Evolutionary conservation across 2,888 invertebrate genomes (phyloP), one percentile per base, ranked within the genome.

Genomic region (Microchrysa polita): DNA sequence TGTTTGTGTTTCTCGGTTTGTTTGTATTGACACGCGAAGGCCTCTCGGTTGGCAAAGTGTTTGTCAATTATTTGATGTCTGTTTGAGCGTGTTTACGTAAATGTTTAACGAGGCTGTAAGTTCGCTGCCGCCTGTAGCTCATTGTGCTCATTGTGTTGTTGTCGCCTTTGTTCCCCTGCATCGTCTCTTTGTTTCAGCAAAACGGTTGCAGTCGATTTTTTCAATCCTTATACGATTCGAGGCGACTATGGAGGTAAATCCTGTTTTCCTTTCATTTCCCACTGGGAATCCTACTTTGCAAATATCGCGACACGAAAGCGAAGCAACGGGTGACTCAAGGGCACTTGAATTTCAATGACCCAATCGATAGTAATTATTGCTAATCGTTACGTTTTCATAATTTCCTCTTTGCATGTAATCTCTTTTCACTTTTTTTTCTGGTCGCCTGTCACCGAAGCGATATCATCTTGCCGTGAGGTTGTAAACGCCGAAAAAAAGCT

Each of bases 51-150:
- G 69, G 57, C 18, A 55, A 55, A 69, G 69, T 69, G 57, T 69
- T 69, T 69, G 69, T 69, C 69, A 69, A 69, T 69, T 69, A 69
- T 69, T 69, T 69, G 40, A 69, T 69, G 69, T 55, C 57, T 69
- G 69, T 69, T 69, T 69, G 69, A 20, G 69, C 69, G 57, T 69
- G 69, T 69, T 69, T 69, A 69, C 69, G 69, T 69, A 69, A 69
- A 69, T 69, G 69, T 69, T 69, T 69, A 69, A 69, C 69, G 69
- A 67, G 67, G 67, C 57, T 69, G 69, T 69, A 69, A 69, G 57
- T 65, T 23, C 48, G 65, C 65, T 65, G 61, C 65, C 65, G 44
- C 23, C 65, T 65, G 44, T 65, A 44, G 20, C 20, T 18, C 65
- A 14, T 42, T 20, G 18, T 16, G 20, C 20, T 18, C 65, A 14